phyloP scores from a whole-genome alignment of 2,113 vertebrate species.

The Vanacampus margaritifer region DNA sequence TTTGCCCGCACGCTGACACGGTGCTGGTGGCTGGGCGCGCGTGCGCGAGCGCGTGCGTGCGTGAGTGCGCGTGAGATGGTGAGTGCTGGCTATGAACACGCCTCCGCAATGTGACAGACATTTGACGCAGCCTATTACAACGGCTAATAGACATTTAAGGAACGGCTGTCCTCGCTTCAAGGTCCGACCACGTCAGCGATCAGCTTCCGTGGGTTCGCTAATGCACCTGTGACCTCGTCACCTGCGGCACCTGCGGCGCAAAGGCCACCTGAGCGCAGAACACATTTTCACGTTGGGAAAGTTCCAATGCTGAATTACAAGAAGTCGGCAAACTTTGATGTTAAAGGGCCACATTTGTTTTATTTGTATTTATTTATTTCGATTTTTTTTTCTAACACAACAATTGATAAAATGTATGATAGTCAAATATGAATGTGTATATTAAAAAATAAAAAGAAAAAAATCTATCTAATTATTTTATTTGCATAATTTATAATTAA shows the following conservation, averaged over 20 bases:
- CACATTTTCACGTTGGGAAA: background rate
- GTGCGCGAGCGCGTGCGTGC: background rate
- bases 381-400: too few relatives aligned
- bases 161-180: constrained; percentile 6
- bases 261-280: background rate
- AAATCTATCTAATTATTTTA: background rate
- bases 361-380: too few relatives aligned
- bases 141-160: constrained; percentile 6
- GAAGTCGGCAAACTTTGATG: background rate
- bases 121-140: constrained; percentile 32
- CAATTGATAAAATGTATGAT: background rate
- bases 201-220: constrained; percentile 10
- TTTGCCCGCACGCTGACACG: constrained; percentile 53
- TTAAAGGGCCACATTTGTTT: background rate
- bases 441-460: background rate
- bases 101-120: constrained; percentile 37
- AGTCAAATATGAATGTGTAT: background rate
- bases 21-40: constrained; percentile 31
- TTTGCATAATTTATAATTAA: too few relatives aligned
- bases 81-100: constrained; percentile 19
- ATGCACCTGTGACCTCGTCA: background rate
- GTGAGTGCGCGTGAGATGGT: background rate
- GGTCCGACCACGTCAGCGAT: constrained; percentile 31
- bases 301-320: background rate
- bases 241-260: background rate